These are phyloP conservation scores for Pelochelys cantorii DNA, from an alignment of 2,797 vertebrate species.

Conservation along the genomic window DNA sequence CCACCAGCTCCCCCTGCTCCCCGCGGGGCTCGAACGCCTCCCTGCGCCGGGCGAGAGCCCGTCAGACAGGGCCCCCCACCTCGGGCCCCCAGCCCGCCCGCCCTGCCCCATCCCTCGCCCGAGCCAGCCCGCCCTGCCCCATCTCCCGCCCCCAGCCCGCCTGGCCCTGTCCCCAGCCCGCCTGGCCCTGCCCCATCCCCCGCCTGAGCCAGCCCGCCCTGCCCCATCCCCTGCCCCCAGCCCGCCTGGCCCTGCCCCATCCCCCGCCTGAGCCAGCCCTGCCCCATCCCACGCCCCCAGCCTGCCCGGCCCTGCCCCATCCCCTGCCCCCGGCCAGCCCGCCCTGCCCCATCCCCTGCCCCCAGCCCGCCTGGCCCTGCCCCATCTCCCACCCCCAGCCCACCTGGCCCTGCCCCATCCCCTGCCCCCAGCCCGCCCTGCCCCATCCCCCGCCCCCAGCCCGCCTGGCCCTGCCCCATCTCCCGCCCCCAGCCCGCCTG, in stretches of 20 bases:
- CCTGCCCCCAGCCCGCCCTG: background rate
- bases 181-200: too few relatives aligned
- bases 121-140: too few relatives aligned
- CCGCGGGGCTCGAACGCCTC: slow-evolving; percentile 92
- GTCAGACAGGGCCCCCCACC: background rate
- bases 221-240: background rate
- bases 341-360: background rate
- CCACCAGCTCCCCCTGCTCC: slow-evolving; percentile 92
- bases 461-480: slow-evolving; percentile 48
- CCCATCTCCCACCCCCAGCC: background rate
- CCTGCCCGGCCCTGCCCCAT: background rate
- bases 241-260: too few relatives aligned
- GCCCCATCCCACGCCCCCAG: too few relatives aligned
- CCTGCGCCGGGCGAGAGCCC: slow-evolving; percentile 67
- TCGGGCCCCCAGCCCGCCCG: background rate
- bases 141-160: too few relatives aligned
- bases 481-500: background rate
- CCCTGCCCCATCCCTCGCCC: background rate
- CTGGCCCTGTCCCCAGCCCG: too few relatives aligned
- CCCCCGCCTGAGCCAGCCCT: too few relatives aligned
- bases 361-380: background rate
- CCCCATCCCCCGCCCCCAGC: background rate
- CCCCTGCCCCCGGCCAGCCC: background rate
- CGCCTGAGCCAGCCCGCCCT: too few relatives aligned
- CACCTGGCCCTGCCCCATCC: too few relatives aligned